Conservation (phyloP, 1,140 invertebrate genomes). For the Dendroctonus valens region DNA sequence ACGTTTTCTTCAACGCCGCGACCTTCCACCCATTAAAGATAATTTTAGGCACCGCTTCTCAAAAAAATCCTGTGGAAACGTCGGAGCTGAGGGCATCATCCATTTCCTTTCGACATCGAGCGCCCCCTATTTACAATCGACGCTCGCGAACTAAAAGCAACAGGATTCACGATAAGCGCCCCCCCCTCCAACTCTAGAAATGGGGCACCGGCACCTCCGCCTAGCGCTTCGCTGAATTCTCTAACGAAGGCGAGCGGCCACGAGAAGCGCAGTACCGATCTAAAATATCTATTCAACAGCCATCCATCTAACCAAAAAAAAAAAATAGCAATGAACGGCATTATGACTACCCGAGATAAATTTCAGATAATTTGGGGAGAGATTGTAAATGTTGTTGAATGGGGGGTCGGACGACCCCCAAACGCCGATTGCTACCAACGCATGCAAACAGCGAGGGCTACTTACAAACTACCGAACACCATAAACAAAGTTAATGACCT, state of each 20-base stretch:
- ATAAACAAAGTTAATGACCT: conserved; percentile 49
- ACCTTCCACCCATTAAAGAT: too few relatives aligned
- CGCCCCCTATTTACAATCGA: conserved; percentile 20
- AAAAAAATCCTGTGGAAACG: too few relatives aligned
- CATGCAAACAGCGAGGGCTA: conserved; percentile 13
- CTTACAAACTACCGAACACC: conserved; percentile 33
- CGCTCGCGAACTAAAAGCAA: conserved; percentile 23
- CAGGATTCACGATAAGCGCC: conserved; percentile 23
- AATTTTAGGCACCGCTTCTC: too few relatives aligned
- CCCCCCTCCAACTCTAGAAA: conserved; percentile 7
- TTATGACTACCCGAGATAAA: too few relatives aligned
- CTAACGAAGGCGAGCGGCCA: conserved; percentile 8
- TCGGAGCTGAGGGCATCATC: too few relatives aligned
- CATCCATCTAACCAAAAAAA: conserved; percentile 26
- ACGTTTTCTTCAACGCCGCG: too few relatives aligned
- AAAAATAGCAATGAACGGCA: too few relatives aligned
- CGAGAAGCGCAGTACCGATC: conserved; percentile 20
- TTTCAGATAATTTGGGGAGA: too few relatives aligned
- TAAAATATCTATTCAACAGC: conserved; percentile 9
- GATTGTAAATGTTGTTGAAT: too few relatives aligned
- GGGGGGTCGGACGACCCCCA: too few relatives aligned
- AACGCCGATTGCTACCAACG: background rate
- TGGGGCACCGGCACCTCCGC: conserved; percentile 23
- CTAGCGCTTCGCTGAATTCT: conserved; percentile 26
- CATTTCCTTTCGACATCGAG: background rate